Evolutionary conservation across 2,888 invertebrate species (phyloP).

Genomic region (Diogma glabrata): DNA sequence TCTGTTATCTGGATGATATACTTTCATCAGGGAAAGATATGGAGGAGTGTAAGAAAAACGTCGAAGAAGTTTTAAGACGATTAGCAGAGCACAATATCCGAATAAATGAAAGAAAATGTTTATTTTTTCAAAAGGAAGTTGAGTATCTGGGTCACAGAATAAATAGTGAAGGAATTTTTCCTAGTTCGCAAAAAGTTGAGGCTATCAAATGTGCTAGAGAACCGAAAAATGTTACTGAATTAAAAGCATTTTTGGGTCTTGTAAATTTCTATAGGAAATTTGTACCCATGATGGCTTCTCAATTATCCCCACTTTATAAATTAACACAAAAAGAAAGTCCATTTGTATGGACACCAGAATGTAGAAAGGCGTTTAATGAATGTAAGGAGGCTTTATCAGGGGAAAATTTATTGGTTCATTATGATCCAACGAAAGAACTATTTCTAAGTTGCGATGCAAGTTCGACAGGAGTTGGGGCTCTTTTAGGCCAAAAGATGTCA

Average conservation of each 20-base stretch:
- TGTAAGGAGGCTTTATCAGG: too few species aligned
- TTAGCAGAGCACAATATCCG: neutral
- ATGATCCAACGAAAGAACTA: neutral
- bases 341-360: neutral
- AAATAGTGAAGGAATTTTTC: neutral
- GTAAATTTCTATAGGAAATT: neutral
- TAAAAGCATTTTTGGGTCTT: neutral
- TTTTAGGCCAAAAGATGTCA: neutral
- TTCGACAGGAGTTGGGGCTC: neutral
- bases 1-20: too few species aligned
- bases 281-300: neutral
- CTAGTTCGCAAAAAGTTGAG: neutral
- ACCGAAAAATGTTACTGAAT: neutral
- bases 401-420: too few species aligned
- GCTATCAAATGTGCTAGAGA: neutral
- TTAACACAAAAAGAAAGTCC: neutral
- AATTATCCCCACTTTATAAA: neutral
- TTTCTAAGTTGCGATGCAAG: neutral
- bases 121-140: neutral
- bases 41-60: neutral
- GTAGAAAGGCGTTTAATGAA: too few species aligned
- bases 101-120: neutral
- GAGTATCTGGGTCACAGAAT: neutral
- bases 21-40: too few species aligned
- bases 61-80: neutral